Conservation (phyloP, 2,113 vertebrate genomes). For the Garra rufa region DNA sequence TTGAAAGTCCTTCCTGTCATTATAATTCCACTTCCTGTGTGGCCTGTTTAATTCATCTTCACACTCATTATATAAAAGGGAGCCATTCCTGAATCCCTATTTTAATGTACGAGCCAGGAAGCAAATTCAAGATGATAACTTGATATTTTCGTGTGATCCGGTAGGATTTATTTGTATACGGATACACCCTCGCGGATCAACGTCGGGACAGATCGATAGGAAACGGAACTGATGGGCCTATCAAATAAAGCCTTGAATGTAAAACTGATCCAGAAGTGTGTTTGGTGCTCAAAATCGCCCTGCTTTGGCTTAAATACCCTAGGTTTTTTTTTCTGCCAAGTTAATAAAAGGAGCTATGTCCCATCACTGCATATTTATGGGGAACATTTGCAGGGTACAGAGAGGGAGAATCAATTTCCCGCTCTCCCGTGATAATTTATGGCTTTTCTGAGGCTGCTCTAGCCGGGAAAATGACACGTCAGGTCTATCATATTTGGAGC, state of each 20-base stretch:
- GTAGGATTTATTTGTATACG: background rate
- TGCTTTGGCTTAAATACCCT: slow-evolving; percentile 62
- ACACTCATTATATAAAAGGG: background rate
- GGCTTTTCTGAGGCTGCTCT: slow-evolving; percentile 81
- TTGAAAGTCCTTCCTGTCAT: background rate
- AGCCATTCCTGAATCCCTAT: background rate
- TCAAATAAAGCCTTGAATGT: slow-evolving; percentile 13
- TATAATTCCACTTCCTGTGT: background rate
- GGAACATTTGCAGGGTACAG: slow-evolving; percentile 72
- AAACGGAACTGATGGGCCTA: background rate
- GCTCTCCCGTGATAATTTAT: slow-evolving; percentile 76
- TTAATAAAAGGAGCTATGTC: slow-evolving; percentile 74
- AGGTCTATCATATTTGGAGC: slow-evolving; percentile 83
- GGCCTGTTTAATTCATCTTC: background rate
- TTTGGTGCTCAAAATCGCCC: slow-evolving; percentile 30
- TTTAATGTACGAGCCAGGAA: background rate
- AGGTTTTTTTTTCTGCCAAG: slow-evolving; percentile 63
- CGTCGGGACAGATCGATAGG: background rate
- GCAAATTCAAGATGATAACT: background rate
- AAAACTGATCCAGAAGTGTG: background rate
- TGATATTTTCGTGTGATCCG: background rate
- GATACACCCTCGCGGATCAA: background rate
- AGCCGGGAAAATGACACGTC: slow-evolving; percentile 82
- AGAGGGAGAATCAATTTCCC: slow-evolving; percentile 73
- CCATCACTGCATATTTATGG: slow-evolving; percentile 73